A percentile compares a stretch with the other conserved stretches of the same genome.
These are phyloP conservation scores for Sus cebifrons DNA, from an alignment of 2,797 vertebrate genomes.

Conservation along the genomic window DNA sequence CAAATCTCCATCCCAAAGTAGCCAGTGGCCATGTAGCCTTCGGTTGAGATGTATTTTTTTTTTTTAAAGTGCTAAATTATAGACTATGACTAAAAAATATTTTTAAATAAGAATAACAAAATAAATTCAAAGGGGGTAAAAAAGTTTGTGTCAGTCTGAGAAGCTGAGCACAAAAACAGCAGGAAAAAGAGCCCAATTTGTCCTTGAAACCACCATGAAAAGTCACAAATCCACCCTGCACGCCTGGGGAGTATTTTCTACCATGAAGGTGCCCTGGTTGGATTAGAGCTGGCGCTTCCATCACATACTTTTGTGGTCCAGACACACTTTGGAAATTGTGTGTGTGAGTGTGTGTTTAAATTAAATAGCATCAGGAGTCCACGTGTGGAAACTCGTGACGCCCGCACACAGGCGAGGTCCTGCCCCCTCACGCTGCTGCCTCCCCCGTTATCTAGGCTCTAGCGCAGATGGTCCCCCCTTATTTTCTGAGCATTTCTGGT, in stretches of 20 bases:
- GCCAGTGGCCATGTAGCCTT: conserved; percentile 62
- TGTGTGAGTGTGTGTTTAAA: conserved; percentile 40
- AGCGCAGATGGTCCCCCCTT: not conserved
- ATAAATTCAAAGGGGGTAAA: conserved; percentile 66
- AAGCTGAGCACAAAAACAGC: conserved; percentile 73
- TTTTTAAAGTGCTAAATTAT: conserved; percentile 75
- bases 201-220: conserved; percentile 69
- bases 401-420: not conserved
- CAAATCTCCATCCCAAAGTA: conserved; percentile 65
- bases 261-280: conserved; percentile 51
- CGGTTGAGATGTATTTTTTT: not conserved
- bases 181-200: conserved; percentile 42
- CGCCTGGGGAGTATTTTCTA: conserved; percentile 41
- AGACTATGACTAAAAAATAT: conserved; percentile 50
- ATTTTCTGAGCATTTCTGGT: conserved; percentile 6
- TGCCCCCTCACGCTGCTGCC: not conserved
- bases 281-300: conserved; percentile 79
- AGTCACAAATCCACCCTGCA: conserved; percentile 79
- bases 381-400: not conserved
- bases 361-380: not conserved
- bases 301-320: not conserved
- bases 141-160: conserved; percentile 78
- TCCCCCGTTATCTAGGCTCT: not conserved
- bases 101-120: conserved; percentile 2
- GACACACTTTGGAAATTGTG: conserved; percentile 60